Base-by-base conservation (phyloP, 2,888 invertebrate genomes). In the Thumatha senex region DNA sequence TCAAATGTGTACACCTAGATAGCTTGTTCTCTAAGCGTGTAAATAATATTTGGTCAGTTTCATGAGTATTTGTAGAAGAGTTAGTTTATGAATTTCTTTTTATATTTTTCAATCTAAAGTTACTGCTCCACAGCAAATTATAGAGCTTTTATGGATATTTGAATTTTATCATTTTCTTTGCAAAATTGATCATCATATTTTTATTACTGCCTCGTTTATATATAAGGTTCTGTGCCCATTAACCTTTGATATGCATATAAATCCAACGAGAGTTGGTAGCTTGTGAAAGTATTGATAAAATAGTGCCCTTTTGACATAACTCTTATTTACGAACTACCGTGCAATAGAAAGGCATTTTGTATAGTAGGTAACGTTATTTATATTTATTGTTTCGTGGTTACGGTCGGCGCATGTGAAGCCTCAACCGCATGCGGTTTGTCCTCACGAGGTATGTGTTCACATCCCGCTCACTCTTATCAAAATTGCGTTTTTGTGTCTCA, bases 381-480 rank as follows among this genome's bases (percentile, higher is more conserved):
- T 73, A 74, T 76, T 76, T 76, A 75, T 75, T 71, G 74, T 68
- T 63, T 69, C 72, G 76, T 64, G 73, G 76, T 74, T 74, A 67
- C 66, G 67, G 65, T 59, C 72, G 68, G 77, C 70, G 69, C 70
- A 77, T 76, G 74, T 75, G 77, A 76, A 76, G 76, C 67, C 72
- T 77, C 70, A 67, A 79, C 79, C 80, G 76, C 80, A 78, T 77
- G 69, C 71, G 74, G 74, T 76, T 75, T 76, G 78, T 86, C 87
- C 86, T 84, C 86, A 86, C 86, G 84, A 75, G 74, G 76, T 81
- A 82, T 67, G 69, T 74, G 75, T 81, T 76, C 67, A 70, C 70
- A 63, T 84, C 78, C 69, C 68, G 63, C 71, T 82, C 76, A 60
- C 69, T 64, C 76, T 61, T 61, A 41, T 48, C 11, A 60, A 54